These are phyloP conservation scores for Brachionichthys hirsutus DNA, from an alignment of 2,113 vertebrate genomes.

Conservation along the genomic window DNA sequence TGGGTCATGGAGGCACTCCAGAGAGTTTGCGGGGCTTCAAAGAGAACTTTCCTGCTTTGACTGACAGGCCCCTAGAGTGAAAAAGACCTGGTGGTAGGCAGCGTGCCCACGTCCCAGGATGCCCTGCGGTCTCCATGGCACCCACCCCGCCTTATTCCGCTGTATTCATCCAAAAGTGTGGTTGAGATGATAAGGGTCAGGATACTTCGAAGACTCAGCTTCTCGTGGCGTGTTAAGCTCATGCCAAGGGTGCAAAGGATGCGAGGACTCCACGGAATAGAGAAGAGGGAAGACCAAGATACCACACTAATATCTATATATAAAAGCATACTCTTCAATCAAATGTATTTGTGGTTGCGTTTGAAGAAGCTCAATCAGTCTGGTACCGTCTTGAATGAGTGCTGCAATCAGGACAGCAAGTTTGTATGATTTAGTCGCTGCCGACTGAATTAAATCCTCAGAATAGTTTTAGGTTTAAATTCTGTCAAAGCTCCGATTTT, in stretches of 20 bases:
- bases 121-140: constrained; percentile 61
- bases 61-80: constrained; percentile 69
- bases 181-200: constrained; percentile 55
- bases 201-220: constrained; percentile 23
- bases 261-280: constrained; percentile 7
- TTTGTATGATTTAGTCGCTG: background rate
- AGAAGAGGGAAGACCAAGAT: background rate
- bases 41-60: constrained; percentile 68
- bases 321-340: background rate
- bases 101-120: constrained; percentile 63
- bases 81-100: constrained; percentile 62
- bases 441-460: background rate
- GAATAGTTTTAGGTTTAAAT: background rate
- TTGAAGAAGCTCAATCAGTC: background rate
- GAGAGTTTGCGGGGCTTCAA: constrained; percentile 71
- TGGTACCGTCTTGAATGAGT: constrained; percentile 1
- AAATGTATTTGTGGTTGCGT: constrained; percentile 1
- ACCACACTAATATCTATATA: constrained; percentile 26
- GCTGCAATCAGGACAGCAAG: background rate
- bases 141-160: constrained; percentile 30
- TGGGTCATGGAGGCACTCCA: constrained; percentile 53
- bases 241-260: constrained; percentile 47
- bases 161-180: constrained; percentile 42
- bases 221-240: constrained; percentile 37
- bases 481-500: background rate